These are phyloP conservation scores for Ptiloglossa arizonensis DNA, from an alignment of 1,140 invertebrate species.

Conservation along the genomic window DNA sequence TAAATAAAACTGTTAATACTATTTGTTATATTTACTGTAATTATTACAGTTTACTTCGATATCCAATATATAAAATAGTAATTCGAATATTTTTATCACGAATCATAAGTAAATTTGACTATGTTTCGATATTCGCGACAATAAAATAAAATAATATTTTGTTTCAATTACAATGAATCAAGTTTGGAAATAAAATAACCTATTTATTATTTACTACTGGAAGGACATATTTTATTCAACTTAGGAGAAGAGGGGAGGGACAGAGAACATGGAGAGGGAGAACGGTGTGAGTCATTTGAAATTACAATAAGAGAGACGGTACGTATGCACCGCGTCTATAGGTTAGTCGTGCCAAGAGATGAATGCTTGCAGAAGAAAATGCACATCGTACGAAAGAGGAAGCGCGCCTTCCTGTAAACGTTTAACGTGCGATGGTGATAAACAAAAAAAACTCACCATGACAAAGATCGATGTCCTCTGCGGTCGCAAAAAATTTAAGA, in stretches of 20 bases:
- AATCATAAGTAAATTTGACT: not conserved
- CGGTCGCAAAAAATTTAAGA: not conserved
- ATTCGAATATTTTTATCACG: too few relatives aligned
- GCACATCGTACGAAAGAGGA: not conserved
- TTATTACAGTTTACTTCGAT: too few relatives aligned
- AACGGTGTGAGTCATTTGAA: slow-evolving; percentile 46
- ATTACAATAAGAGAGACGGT: slow-evolving; percentile 21
- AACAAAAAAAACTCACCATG: slow-evolving; percentile 57
- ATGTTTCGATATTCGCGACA: not conserved
- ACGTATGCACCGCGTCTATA: slow-evolving; percentile 12
- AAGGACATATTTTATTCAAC: not conserved
- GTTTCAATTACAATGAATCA: too few relatives aligned
- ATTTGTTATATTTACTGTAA: too few relatives aligned
- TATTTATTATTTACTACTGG: not conserved
- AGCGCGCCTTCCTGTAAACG: slow-evolving; percentile 25
- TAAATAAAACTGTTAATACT: too few relatives aligned
- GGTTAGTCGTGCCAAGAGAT: slow-evolving; percentile 40
- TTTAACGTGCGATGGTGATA: not conserved
- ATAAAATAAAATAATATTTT: not conserved
- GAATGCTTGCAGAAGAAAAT: not conserved
- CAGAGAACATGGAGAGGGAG: slow-evolving; percentile 5
- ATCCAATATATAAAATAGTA: too few relatives aligned
- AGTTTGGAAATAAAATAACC: not conserved
- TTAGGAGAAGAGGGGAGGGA: slow-evolving; percentile 3
- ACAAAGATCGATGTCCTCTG: slow-evolving; percentile 2